phyloP scores from a whole-genome alignment of 2,888 invertebrate species.

The Erannis defoliaria region DNA sequence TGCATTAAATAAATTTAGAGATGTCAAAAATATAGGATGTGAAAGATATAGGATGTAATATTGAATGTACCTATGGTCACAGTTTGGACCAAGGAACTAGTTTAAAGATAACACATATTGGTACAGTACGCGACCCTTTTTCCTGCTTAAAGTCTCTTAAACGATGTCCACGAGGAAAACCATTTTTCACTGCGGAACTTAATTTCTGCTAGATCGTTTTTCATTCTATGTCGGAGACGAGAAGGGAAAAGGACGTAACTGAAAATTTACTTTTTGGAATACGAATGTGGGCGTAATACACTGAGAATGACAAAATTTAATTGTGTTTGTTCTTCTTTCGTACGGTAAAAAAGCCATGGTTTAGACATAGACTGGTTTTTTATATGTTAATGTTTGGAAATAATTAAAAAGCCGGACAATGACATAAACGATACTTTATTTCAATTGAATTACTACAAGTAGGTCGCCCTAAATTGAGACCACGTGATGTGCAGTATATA shows the following conservation, averaged over 20 bases:
- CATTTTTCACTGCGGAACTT: constrained; percentile 82
- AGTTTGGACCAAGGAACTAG: neutral
- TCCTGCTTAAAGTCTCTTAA: constrained; percentile 55
- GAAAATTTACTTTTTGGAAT: constrained; percentile 7
- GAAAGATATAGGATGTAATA: no score
- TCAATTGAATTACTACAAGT: no score
- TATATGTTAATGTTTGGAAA: no score
- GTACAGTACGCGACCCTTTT: constrained; percentile 24
- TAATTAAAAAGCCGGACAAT: no score
- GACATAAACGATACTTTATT: no score
- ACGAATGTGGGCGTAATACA: neutral
- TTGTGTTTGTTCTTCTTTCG: neutral
- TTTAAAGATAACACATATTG: constrained; percentile 36
- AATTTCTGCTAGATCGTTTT: constrained; percentile 80
- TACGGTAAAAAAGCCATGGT: no score
- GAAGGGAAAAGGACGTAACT: constrained; percentile 41
- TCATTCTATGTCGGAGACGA: constrained; percentile 70
- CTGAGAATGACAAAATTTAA: neutral
- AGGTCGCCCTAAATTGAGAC: no score
- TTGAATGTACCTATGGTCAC: no score
- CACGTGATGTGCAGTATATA: no score
- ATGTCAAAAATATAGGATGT: no score
- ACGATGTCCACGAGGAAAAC: constrained; percentile 66
- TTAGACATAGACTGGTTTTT: no score
- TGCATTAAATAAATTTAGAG: no score